phyloP scores from a whole-genome alignment of 2,888 invertebrate species.

The Salticus scenicus region DNA sequence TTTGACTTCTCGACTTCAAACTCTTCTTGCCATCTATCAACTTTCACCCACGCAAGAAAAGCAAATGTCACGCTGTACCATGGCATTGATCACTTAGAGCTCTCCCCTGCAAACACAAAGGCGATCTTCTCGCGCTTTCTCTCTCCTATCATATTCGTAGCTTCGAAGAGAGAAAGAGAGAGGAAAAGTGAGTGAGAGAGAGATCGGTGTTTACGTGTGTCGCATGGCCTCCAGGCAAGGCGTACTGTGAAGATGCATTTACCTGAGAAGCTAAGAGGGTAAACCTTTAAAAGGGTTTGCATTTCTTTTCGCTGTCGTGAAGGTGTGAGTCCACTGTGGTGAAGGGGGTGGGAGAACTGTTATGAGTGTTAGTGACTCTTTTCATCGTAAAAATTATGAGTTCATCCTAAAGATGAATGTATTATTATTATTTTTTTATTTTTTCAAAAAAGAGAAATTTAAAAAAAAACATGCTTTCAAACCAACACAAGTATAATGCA shows the following conservation, averaged over 20 bases:
- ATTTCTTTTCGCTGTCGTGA: neutral
- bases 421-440: neutral
- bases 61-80: constrained; percentile 8
- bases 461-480: no score
- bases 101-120: constrained; percentile 2
- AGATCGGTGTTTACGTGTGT: neutral
- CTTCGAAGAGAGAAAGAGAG: neutral
- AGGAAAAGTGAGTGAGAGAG: neutral
- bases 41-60: neutral
- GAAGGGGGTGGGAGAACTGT: neutral
- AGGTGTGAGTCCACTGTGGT: neutral
- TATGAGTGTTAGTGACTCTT: neutral
- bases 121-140: neutral
- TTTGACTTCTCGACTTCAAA: neutral
- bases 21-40: constrained; percentile 9
- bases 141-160: no score
- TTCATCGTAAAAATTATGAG: constrained; percentile 10
- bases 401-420: neutral
- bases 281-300: neutral
- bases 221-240: constrained; percentile 28
- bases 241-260: neutral
- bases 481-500: no score
- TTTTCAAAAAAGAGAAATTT: neutral
- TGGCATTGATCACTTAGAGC: constrained; percentile 30
- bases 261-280: neutral